Percentiles rank a stretch among this genome's conserved stretches.
phyloP scores from a whole-genome alignment of 2,113 vertebrate genomes.

The Cichladusa arquata region DNA sequence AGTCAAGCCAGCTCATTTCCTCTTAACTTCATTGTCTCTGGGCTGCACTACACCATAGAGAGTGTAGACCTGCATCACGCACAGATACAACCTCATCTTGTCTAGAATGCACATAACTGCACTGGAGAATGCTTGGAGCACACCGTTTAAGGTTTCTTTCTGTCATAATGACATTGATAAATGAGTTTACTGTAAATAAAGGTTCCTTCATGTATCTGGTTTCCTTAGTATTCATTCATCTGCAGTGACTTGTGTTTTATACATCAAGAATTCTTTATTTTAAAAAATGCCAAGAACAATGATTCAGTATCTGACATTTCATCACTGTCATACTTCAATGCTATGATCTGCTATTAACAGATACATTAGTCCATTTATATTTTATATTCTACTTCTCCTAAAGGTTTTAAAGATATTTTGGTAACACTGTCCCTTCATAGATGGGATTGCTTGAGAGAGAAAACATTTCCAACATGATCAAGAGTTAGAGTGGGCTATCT shows the following conservation, averaged over 20 bases:
- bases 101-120: not conserved
- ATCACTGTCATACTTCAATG: not conserved
- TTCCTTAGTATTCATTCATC: not conserved
- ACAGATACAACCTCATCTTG: not conserved
- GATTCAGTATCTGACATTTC: not conserved
- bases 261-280: not conserved
- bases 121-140: not conserved
- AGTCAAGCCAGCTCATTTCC: not conserved
- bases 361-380: not conserved
- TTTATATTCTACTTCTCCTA: not conserved
- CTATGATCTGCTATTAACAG: not conserved
- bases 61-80: not conserved
- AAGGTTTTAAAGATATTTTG: slow-evolving; percentile 2
- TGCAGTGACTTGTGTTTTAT: not conserved
- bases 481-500: slow-evolving; percentile 32
- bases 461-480: slow-evolving; percentile 48
- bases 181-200: not conserved
- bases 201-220: not conserved
- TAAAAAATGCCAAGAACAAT: not conserved
- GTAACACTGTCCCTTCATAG: not conserved
- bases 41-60: not conserved
- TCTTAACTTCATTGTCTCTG: not conserved
- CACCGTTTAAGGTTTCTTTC: not conserved
- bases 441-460: not conserved
- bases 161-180: not conserved